These are phyloP conservation scores for Caenorhabditis plicata DNA, from an alignment of 2,888 invertebrate genomes.

Conservation along the genomic window DNA sequence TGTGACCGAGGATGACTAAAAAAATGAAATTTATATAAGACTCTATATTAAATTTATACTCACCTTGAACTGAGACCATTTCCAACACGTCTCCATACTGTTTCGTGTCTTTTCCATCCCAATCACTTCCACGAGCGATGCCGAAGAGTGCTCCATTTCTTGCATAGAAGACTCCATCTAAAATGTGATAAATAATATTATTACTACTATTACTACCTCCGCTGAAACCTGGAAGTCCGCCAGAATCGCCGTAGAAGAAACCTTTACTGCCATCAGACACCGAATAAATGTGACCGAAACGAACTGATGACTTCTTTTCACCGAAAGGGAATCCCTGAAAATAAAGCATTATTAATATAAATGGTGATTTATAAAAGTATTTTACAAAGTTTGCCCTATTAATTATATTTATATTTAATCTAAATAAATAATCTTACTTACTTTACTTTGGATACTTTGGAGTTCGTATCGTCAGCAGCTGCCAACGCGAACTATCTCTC, in stretches of 20 bases:
- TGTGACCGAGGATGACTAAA: constrained; percentile 21
- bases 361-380: constrained; percentile 16
- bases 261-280: constrained; percentile 20
- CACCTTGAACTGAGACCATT: constrained; percentile 26
- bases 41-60: constrained; percentile 14
- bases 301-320: constrained; percentile 22
- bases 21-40: constrained; percentile 26
- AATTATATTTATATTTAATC: constrained; percentile 25
- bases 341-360: constrained; percentile 24
- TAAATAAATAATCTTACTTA: constrained; percentile 26
- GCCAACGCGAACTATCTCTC: too few relatives aligned
- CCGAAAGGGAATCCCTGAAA: constrained; percentile 33
- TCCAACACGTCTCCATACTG: constrained; percentile 27
- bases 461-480: too few relatives aligned
- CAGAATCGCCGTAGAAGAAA: constrained; percentile 29
- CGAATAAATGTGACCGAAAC: constrained; percentile 22
- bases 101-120: constrained; percentile 22
- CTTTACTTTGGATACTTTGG: too few relatives aligned
- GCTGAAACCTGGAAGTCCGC: constrained; percentile 23
- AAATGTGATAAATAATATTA: constrained; percentile 17
- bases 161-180: constrained; percentile 25
- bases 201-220: constrained; percentile 10
- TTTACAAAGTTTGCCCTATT: constrained; percentile 17
- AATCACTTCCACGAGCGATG: constrained; percentile 27
- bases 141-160: constrained; percentile 21